A percentile compares a stretch with the other conserved stretches of the same genome.
Conservation (phyloP, 2,113 vertebrate species). For the Larimichthys crocea region DNA sequence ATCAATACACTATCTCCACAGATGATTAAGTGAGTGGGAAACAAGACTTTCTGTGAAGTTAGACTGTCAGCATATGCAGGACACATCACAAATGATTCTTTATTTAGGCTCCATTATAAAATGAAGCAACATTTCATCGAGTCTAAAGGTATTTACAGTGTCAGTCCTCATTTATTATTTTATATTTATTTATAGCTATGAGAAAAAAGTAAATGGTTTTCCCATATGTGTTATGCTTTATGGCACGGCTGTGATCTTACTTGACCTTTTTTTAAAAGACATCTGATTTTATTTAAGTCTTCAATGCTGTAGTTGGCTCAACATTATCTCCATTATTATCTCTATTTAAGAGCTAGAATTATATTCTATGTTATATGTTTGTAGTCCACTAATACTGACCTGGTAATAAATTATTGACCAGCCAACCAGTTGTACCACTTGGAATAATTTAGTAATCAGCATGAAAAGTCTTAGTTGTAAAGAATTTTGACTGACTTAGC, state of each 20-base stretch:
- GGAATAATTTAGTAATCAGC: background rate
- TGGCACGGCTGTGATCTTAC: background rate
- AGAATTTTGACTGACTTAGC: constrained; percentile 2
- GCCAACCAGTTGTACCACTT: background rate
- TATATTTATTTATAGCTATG: background rate
- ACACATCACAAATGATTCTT: background rate
- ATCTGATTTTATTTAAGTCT: background rate
- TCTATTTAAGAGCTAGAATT: background rate
- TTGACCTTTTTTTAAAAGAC: background rate
- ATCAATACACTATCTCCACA: background rate
- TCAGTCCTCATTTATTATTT: background rate
- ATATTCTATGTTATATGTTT: background rate
- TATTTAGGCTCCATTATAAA: background rate
- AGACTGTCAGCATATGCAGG: background rate
- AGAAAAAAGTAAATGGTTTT: background rate
- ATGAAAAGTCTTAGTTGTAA: constrained; percentile 12
- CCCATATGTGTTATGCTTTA: background rate
- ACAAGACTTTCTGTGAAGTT: background rate
- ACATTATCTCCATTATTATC: background rate
- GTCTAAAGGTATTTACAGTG: background rate
- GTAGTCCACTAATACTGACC: background rate
- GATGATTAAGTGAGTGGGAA: too few relatives aligned
- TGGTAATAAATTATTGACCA: constrained; percentile 1
- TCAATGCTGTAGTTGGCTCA: background rate
- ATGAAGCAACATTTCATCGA: background rate